Base-by-base conservation (phyloP, 2,113 vertebrate genomes). In the Chionodraco myersi region DNA sequence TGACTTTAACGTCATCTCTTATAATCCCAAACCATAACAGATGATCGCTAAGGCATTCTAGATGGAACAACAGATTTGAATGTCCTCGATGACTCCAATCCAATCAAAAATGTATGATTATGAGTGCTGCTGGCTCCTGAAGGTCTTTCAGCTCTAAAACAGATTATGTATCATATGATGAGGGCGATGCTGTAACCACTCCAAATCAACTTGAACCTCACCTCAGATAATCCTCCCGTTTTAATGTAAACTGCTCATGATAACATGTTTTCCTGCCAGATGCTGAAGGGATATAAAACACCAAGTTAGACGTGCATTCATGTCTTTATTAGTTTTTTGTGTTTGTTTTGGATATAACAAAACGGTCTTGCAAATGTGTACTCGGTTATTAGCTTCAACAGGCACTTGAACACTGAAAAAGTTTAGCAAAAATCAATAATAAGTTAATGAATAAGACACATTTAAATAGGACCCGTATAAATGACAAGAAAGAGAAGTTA, bases 101-200 rank as follows among this genome's bases (percentile, higher is more conserved):
- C 91, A 89, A 92, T 93, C 91, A 91, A 87, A 89, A 86, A 83
- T 84, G 85, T 87, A 83, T 89, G 92, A 92, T 86, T 91, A 78
- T 58, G 71, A 86, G 81, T 6, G 66, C 56, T 7, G 80, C 51
- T n/a, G 86, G 67, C 79, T 90, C 86, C 89, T 74, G 68, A 16
- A 79, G 70, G 76, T 76, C 80, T 73, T 71, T 34, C 57, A 44
- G 75, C 77, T 78, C 81, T 23, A 36, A 87, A 87, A 64, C 60
- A 86, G 90, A 91, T 91, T 91, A 91, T 12, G 61, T 58, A 57
- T 85, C 79, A 52, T 87, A 82, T 5, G 70, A 86, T 8, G 80
- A 54, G 14, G n/a, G 14, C 52, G 36, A 26, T 0, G 58, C 75
- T 59, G 64, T 64, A 75, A 59, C 72, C 30, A 18, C 72, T 47